Evolutionary conservation across 2,888 invertebrate species (phyloP).

Genomic region (Ormyrus thymus): DNA sequence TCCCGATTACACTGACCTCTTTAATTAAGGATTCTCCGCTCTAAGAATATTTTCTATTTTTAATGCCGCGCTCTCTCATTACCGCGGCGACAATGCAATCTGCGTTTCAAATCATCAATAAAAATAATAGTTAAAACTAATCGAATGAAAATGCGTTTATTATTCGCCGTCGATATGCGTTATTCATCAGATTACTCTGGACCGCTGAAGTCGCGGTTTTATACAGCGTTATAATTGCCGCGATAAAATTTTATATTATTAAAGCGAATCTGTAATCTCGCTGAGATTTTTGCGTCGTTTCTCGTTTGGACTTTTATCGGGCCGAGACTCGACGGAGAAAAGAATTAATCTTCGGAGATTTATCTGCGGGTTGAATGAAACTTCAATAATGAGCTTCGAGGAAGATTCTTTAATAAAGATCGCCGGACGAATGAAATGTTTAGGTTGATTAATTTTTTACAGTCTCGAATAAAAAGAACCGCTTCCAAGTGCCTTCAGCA

Average conservation of each 20-base stretch:
- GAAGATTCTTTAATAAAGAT: constrained; percentile 8
- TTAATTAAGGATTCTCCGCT: constrained; percentile 22
- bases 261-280: background rate
- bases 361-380: background rate
- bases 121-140: too few relatives aligned
- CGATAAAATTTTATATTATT: too few relatives aligned
- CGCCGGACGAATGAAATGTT: background rate
- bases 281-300: background rate
- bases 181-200: too few relatives aligned
- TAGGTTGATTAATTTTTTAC: background rate
- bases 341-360: constrained; percentile 3
- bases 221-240: too few relatives aligned
- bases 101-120: too few relatives aligned
- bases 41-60: background rate
- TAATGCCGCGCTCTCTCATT: too few relatives aligned
- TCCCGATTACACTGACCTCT: constrained; percentile 19
- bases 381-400: background rate
- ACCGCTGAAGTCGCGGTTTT: too few relatives aligned
- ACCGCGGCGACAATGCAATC: too few relatives aligned
- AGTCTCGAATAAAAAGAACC: too few relatives aligned
- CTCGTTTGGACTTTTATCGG: background rate
- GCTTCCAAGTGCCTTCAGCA: too few relatives aligned
- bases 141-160: too few relatives aligned
- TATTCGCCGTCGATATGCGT: too few relatives aligned
- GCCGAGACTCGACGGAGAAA: background rate